Evolutionary conservation across 2,797 vertebrate species (phyloP).

Genomic region (Macropodus opercularis): DNA sequence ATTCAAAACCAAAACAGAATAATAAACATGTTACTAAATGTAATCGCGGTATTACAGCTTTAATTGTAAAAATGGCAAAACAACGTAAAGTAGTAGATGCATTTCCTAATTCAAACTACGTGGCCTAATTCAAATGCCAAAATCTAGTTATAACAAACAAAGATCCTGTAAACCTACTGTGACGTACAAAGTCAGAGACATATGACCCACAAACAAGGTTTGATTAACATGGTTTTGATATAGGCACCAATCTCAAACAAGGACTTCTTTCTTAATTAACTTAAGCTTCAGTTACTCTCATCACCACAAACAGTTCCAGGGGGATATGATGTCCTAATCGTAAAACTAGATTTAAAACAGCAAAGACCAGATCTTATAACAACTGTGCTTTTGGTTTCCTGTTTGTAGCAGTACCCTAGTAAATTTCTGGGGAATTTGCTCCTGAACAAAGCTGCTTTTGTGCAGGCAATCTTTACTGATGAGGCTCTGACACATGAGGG

Average conservation of each 20-base stretch:
- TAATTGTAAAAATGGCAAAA: background rate
- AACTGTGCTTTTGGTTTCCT: slow-evolving; percentile 12
- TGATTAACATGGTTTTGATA: slow-evolving; percentile 8
- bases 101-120: background rate
- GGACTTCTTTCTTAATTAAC: background rate
- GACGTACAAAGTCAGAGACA: background rate
- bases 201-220: slow-evolving; percentile 4
- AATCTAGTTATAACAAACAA: too few species aligned
- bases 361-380: slow-evolving; percentile 11
- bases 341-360: slow-evolving; percentile 7
- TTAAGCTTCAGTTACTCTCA: slow-evolving; percentile 1
- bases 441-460: slow-evolving; percentile 64
- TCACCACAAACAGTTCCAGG: slow-evolving; percentile 4
- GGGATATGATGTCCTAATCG: slow-evolving; percentile 1
- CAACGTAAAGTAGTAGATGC: background rate
- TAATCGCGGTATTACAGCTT: background rate
- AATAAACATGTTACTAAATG: slow-evolving; percentile 4
- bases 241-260: background rate
- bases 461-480: slow-evolving; percentile 16
- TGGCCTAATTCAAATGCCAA: too few species aligned
- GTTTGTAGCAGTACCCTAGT: background rate
- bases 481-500: slow-evolving; percentile 5
- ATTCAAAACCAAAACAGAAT: background rate
- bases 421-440: slow-evolving; percentile 22
- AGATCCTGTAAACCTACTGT: background rate